Base-by-base conservation (phyloP, 2,888 invertebrate species). In the Mimumesa dahlbomi region DNA sequence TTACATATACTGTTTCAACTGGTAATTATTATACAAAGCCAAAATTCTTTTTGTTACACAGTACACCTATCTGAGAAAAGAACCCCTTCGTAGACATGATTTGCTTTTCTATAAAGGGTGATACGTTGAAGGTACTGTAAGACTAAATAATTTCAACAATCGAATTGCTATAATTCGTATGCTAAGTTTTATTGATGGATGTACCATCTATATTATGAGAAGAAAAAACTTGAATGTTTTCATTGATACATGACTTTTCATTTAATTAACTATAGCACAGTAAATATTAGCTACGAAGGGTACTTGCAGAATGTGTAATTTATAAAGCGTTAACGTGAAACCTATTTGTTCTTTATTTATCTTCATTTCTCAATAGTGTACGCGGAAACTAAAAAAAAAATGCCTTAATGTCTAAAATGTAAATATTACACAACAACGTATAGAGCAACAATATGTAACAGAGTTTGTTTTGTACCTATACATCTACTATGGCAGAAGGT, bases 381-480 rank as follows among this genome's bases (percentile, higher is more conserved):
- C 31, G 40, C 48, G 62, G 66, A 82, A 77, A 70, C 56, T 73
- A 73, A 77, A 77, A 63, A 58, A 63, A 67, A 64, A 62, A 54
- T 67, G 54, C 34, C 73, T 73, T 79, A 81, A 77, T 48, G 70
- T 46, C 69, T 82, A 82, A n/a, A 22, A 56, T 69, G 82, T 81
- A 82, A 83, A 84, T 75, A 84, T 81, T 84, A 84, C 71, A 84
- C 81, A 85, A 85, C 85, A 85, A 82, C 68, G 71, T 76, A 85
- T 79, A 82, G 77, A 82, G 70, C 70, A 84, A 85, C 83, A 83
- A 82, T 76, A 75, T 80, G 63, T 78, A 85, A 84, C 81, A 85
- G 57, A 77, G 69, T 52, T n/a, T 70, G 73, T 70, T 76, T 77
- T 69, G 73, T 75, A 81, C 74, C 75, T 83, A 82, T 19, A 49